Evolutionary conservation across 1,140 invertebrate species (phyloP).

Genomic region (Laupala kohalensis): DNA sequence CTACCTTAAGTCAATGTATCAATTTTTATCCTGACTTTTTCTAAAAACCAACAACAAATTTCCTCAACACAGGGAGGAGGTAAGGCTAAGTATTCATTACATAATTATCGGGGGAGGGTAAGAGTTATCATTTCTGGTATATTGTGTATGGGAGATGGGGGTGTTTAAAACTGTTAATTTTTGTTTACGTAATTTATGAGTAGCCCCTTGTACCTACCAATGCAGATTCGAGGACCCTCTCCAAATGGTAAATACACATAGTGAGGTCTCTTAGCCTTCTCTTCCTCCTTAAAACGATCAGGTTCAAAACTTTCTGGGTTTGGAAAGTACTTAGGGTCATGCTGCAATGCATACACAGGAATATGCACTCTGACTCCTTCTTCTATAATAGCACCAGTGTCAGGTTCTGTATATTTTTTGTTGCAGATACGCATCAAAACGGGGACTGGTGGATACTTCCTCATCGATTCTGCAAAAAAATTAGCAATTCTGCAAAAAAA

Average conservation of each 20-base stretch:
- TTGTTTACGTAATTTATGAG: no score
- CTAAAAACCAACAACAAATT: no score
- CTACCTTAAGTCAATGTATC: no score
- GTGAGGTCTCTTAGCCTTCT: conserved; percentile 25
- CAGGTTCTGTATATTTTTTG: conserved; percentile 24
- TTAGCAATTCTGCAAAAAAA: no score
- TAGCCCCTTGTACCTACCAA: no score
- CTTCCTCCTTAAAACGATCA: conserved; percentile 41
- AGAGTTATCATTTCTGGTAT: no score
- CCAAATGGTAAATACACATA: conserved; percentile 44
- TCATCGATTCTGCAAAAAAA: conserved; percentile 28
- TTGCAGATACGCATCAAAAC: conserved; percentile 20
- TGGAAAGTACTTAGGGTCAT: conserved; percentile 40
- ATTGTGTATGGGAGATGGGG: no score
- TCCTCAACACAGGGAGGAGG: no score
- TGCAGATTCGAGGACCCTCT: conserved; percentile 46
- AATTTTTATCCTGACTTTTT: no score
- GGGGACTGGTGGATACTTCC: conserved; percentile 28
- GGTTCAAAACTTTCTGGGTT: conserved; percentile 50
- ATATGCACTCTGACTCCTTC: conserved; percentile 34
- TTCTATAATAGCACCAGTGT: conserved; percentile 25
- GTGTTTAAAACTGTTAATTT: no score
- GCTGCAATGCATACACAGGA: conserved; percentile 28
- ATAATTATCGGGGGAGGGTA: no score
- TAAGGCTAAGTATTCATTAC: no score